Evolutionary conservation across 2,888 invertebrate species (phyloP), one percentile per base, ranked within the genome.

Genomic region (Tetrapedia diversipes): DNA sequence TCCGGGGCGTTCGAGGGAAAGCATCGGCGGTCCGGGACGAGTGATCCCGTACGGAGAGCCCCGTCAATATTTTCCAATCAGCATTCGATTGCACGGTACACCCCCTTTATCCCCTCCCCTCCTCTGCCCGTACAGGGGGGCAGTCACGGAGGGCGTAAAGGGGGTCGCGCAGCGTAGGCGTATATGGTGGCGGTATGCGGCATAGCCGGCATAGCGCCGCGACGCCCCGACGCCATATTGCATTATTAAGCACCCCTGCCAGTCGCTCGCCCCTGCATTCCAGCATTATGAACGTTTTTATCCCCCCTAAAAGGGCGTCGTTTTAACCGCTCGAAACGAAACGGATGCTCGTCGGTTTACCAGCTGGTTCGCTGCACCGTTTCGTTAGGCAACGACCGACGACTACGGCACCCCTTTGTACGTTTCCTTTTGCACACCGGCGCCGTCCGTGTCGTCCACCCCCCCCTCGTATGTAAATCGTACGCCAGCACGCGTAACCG

Each of bases 61-160:
- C 86, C 88, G 88, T 89, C 88, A 89, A 90, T 90, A 91, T 90
- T 90, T 88, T 89, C 86, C 89, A 90, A 91, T 91, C 90, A 89
- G 87, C 89, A 89, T 89, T 90, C 88, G 88, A 89, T 89, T 87
- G 86, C 84, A 73, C 82, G 83, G 81, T 83, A 86, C 83, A 86
- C 77, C 83, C 79, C 67, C n/a, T n/a, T n/a, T 83, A 81, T 60
- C 47, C n/a, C 57, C 47, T 37, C 49, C 22, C 29, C n/a, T 64
- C 27, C n/a, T 61, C n/a, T 39, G 70, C 51, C 66, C 54, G 49
- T 32, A 67, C 45, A 53, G 24, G 74, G 54, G 45, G 54, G 41
- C 37, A 45, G 69, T 41, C n/a, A 59, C 41, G 57, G 69, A 65
- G 72, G 59, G 56, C 64, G 68, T 43, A 60, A n/a, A 72, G 67